These are phyloP conservation scores for Cryptomyrus ogoouensis DNA, from an alignment of 2,113 vertebrate genomes.

Conservation along the genomic window DNA sequence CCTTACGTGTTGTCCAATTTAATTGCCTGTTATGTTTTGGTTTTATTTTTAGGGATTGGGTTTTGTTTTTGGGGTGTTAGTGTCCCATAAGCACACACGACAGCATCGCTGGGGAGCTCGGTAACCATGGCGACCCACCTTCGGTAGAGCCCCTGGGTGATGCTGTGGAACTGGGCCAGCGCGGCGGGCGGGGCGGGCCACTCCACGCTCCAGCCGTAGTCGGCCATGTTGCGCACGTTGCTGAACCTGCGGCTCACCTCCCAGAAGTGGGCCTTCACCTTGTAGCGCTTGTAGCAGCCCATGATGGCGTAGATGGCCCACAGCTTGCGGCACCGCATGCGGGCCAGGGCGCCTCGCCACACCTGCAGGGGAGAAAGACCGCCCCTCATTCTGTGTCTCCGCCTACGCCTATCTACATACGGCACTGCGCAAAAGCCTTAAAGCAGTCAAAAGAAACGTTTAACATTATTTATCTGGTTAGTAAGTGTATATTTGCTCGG, in stretches of 20 bases:
- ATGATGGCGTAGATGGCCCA: slow-evolving; percentile 76
- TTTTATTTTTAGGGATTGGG: background rate
- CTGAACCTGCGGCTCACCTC: slow-evolving; percentile 72
- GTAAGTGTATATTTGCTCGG: background rate
- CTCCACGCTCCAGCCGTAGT: slow-evolving; percentile 69
- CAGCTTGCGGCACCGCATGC: slow-evolving; percentile 64
- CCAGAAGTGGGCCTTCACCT: slow-evolving; percentile 74
- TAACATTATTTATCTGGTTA: background rate
- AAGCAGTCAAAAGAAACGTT: background rate
- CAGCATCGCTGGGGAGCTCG: background rate
- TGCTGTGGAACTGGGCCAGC: slow-evolving; percentile 69
- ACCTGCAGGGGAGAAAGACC: slow-evolving; percentile 55
- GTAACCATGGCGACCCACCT: slow-evolving; percentile 57
- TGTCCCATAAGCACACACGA: background rate
- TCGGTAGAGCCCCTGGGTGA: slow-evolving; percentile 67
- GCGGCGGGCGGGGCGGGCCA: slow-evolving; percentile 72
- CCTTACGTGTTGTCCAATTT: background rate
- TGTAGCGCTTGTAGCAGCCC: slow-evolving; percentile 77
- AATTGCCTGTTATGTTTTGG: background rate
- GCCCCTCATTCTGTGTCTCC: background rate
- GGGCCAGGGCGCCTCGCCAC: slow-evolving; percentile 80
- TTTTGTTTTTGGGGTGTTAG: background rate
- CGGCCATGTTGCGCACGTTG: slow-evolving; percentile 61
- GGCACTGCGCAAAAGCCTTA: background rate
- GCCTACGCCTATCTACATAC: background rate